Conservation (phyloP, 2,113 vertebrate genomes). For the Baryphthengus martii region DNA sequence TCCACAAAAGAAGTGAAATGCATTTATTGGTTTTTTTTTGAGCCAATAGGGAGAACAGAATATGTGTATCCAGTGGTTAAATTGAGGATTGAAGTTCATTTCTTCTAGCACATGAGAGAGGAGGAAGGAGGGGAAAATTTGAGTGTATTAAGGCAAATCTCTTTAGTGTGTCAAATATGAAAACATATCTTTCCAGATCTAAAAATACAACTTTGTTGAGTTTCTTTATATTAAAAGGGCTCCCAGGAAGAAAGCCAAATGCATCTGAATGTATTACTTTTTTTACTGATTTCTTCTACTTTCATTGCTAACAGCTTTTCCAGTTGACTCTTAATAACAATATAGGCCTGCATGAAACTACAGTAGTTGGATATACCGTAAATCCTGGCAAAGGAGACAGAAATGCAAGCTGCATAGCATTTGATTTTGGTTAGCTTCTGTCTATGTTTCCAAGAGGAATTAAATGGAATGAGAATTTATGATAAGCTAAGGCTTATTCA, state of each 20-base stretch:
- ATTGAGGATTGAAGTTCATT: slow-evolving; percentile 37
- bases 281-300: slow-evolving; percentile 48
- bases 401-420: neutral
- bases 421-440: neutral
- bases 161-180: slow-evolving; percentile 10
- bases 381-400: neutral
- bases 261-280: slow-evolving; percentile 31
- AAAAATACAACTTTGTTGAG: slow-evolving; percentile 33
- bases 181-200: slow-evolving; percentile 20
- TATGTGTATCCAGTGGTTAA: slow-evolving; percentile 26
- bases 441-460: neutral
- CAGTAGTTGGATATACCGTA: neutral
- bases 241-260: slow-evolving; percentile 55
- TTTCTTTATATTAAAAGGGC: slow-evolving; percentile 46
- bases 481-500: neutral
- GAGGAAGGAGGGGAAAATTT: neutral
- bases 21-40: slow-evolving; percentile 44
- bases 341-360: neutral
- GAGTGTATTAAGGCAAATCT: slow-evolving; percentile 56
- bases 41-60: slow-evolving; percentile 1
- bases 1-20: slow-evolving; percentile 47
- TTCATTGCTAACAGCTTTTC: slow-evolving; percentile 36
- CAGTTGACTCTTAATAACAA: slow-evolving; percentile 17
- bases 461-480: neutral
- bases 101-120: neutral